Base-by-base conservation (phyloP, 1,140 invertebrate species). In the Panulirus ornatus region DNA sequence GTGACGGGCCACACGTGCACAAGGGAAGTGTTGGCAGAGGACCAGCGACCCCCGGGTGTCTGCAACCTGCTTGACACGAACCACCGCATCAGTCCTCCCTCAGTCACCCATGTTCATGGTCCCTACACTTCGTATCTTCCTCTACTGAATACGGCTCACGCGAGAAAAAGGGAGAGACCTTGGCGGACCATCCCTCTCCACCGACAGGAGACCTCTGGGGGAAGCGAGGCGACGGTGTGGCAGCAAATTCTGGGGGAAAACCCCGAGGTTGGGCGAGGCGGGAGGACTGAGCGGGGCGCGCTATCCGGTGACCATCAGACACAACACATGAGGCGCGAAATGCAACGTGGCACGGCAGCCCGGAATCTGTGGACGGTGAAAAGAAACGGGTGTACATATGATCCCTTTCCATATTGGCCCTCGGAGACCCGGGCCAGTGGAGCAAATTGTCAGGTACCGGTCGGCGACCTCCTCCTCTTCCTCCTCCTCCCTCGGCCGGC, bases 251-350 rank as follows among this genome's bases (percentile, higher is more conserved):
- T 42, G 79, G 16, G n/a, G n/a, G n/a, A n/a, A n/a, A n/a, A n/a
- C n/a, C n/a, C n/a, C n/a, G n/a, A 16, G 79, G 42, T 5, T 27
- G 44, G 42, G n/a, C 27, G 76, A 47, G 42, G 42, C 14, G 76
- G 76, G 34, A 14, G 78, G 22, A 1, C 11, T 27, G 82, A 38
- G 5, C 54, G 38, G 63, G 36, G 63, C 36, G 30, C 63, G 54
- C 54, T 66, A 70, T 66, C 78, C 34, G 42, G 36, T 51, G 78
- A 30, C 78, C 78, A 81, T 81, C 78, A 81, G 54, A 81, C 42
- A 81, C 34, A 81, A 54, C 51, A 63, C 54, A 84, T 66, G 82
- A 84, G 82, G 82, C 54, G 82, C 34, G 63, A 70, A 70, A 84
- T 38, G 34, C 30, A 70, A 34, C 54, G 22, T 66, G 82, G 82